Evolutionary conservation across 1,140 invertebrate genomes (phyloP).

Genomic region (Phymastichus coffea): DNA sequence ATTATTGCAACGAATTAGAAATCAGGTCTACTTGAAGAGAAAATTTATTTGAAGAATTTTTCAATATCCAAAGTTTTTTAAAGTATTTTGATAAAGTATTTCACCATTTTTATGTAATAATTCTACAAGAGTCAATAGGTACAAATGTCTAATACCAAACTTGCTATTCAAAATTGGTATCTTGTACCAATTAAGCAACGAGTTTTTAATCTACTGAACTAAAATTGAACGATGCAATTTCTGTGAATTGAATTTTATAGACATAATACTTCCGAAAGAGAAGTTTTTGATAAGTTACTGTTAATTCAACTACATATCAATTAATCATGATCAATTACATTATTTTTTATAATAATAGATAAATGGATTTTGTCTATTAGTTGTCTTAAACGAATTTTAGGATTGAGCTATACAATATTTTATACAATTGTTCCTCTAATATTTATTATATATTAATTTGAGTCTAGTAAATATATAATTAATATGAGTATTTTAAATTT

Average conservation of each 20-base stretch:
- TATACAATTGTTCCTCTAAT: neutral
- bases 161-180: slow-evolving; percentile 4
- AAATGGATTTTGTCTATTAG: neutral
- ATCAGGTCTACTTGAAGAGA: slow-evolving; percentile 17
- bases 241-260: no score
- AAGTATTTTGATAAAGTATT: neutral
- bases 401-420: neutral
- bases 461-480: neutral
- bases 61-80: neutral
- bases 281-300: neutral
- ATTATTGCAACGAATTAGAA: slow-evolving; percentile 42
- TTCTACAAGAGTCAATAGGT: neutral
- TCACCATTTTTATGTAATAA: neutral
- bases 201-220: neutral
- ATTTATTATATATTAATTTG: neutral
- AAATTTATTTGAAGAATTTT: neutral
- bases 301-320: neutral
- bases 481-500: neutral
- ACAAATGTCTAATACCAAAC: neutral
- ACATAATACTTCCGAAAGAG: neutral
- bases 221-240: neutral
- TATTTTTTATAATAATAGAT: neutral
- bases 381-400: neutral
- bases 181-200: neutral
- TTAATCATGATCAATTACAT: neutral